Conservation (phyloP, 2,888 invertebrate genomes). For the Drosophila percnosoma region DNA sequence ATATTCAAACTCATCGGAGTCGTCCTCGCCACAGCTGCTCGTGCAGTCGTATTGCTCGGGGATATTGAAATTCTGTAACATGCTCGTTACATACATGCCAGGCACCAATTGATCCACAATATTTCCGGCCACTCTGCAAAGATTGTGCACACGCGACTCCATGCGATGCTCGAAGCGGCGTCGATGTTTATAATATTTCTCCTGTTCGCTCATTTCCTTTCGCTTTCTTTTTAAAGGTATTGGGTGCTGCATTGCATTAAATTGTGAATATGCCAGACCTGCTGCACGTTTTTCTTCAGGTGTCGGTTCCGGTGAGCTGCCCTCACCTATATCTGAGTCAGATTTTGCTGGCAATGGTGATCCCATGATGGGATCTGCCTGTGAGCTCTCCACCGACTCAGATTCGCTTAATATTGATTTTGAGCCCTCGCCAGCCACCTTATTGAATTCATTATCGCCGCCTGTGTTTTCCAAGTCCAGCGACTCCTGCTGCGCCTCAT, state of each 20-base stretch:
- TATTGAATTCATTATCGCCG: slow-evolving; percentile 7
- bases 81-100: slow-evolving; percentile 61
- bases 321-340: slow-evolving; percentile 1
- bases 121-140: slow-evolving; percentile 75
- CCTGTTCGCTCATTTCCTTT: slow-evolving; percentile 58
- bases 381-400: slow-evolving; percentile 44
- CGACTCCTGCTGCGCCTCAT: slow-evolving; percentile 23
- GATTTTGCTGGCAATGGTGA: slow-evolving; percentile 10
- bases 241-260: neutral
- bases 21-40: slow-evolving; percentile 40
- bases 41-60: slow-evolving; percentile 31
- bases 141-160: slow-evolving; percentile 76
- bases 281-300: neutral
- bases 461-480: slow-evolving; percentile 4
- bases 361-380: slow-evolving; percentile 17
- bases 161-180: slow-evolving; percentile 78
- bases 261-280: accelerated
- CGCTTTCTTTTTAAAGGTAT: slow-evolving; percentile 10
- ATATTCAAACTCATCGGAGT: slow-evolving; percentile 7
- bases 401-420: slow-evolving; percentile 35
- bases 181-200: slow-evolving; percentile 82
- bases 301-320: slow-evolving; percentile 1
- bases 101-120: slow-evolving; percentile 76
- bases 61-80: slow-evolving; percentile 37
- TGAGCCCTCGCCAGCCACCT: neutral